Percentiles rank a stretch among this genome's conserved stretches.
Evolutionary conservation across 2,113 vertebrate genomes (phyloP).

Genomic region (Mesocricetus auratus): DNA sequence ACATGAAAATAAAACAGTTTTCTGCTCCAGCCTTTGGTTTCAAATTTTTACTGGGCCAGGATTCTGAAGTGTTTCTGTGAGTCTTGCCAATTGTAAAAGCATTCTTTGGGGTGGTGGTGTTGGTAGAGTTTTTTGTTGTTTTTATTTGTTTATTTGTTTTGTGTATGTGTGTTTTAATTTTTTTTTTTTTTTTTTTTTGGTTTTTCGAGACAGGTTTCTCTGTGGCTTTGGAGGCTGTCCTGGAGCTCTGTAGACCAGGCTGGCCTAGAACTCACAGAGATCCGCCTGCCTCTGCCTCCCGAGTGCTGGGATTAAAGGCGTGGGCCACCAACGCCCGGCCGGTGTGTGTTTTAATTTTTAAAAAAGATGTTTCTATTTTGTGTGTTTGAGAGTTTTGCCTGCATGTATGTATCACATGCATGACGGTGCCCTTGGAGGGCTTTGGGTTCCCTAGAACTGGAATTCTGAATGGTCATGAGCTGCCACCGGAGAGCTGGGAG

Average conservation of each 20-base stretch:
- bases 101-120: neutral
- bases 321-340: too few species aligned
- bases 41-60: constrained; percentile 54
- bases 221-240: too few species aligned
- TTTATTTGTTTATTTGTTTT: neutral
- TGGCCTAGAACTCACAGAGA: too few species aligned
- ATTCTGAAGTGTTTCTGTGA: constrained; percentile 56
- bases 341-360: neutral
- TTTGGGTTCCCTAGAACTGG: neutral
- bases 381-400: neutral
- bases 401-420: neutral
- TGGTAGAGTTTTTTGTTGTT: neutral
- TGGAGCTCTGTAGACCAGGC: too few species aligned
- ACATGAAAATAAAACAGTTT: constrained; percentile 61
- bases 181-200: too few species aligned
- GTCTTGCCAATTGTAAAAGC: constrained; percentile 46
- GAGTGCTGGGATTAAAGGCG: too few species aligned
- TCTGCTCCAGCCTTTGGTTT: constrained; percentile 23
- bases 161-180: neutral
- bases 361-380: neutral
- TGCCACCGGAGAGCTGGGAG: neutral
- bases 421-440: neutral
- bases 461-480: neutral
- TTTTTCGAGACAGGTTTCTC: too few species aligned
- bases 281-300: too few species aligned